Evolutionary conservation across 2,888 invertebrate genomes (phyloP).

Genomic region (Iselma pallidipennis): DNA sequence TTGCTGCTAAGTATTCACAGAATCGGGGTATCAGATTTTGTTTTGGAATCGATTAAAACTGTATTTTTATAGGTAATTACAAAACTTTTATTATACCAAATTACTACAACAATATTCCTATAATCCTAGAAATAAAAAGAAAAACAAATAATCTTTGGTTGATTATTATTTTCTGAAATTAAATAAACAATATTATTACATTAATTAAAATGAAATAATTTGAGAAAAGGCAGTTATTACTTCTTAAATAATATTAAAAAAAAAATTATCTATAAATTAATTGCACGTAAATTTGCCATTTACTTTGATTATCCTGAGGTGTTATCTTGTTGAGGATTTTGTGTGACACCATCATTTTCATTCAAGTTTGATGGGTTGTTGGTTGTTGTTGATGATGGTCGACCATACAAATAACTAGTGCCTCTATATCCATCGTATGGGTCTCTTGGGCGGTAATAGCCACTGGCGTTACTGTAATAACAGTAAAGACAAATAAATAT

Average conservation of each 20-base stretch:
- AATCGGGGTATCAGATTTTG: too few relatives aligned
- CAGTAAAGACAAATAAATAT: not conserved
- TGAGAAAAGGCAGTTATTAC: conserved; percentile 16
- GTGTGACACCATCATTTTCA: conserved; percentile 53
- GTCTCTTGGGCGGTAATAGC: conserved; percentile 40
- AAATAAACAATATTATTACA: too few relatives aligned
- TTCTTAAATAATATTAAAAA: not conserved
- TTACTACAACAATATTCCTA: too few relatives aligned
- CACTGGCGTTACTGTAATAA: conserved; percentile 4
- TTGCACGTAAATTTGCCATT: conserved; percentile 16
- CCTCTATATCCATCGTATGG: conserved; percentile 50
- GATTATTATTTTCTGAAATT: too few relatives aligned
- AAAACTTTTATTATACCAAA: too few relatives aligned
- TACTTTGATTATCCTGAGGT: conserved; percentile 29
- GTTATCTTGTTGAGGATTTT: conserved; percentile 43
- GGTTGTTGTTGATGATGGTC: conserved; percentile 56
- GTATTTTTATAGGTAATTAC: too few relatives aligned
- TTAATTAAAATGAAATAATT: too few relatives aligned
- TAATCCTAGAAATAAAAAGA: too few relatives aligned
- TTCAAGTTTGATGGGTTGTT: conserved; percentile 45
- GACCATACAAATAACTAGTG: conserved; percentile 62
- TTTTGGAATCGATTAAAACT: too few relatives aligned
- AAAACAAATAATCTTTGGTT: too few relatives aligned
- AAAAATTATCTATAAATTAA: conserved; percentile 7
- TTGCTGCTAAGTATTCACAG: too few relatives aligned